phyloP scores from a whole-genome alignment of 2,888 invertebrate species.

The Acrocyrtus sp. region DNA sequence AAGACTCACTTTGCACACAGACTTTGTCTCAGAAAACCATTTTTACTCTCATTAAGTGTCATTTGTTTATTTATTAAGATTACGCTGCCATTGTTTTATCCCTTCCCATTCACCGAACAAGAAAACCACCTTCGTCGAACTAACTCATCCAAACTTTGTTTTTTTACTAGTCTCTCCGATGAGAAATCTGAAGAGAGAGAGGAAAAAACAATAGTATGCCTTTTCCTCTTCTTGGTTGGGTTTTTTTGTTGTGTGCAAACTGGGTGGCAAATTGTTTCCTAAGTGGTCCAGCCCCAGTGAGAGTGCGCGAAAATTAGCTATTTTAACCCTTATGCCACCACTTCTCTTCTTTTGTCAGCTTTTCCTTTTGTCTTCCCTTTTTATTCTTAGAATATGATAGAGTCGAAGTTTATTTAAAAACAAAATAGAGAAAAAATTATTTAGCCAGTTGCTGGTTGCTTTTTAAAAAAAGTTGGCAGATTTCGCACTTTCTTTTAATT shows the following conservation, averaged over 20 bases:
- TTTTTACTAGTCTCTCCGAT: not conserved
- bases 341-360: not conserved
- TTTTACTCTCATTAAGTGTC: conserved; percentile 53
- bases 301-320: not conserved
- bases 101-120: conserved; percentile 14
- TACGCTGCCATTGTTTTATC: conserved; percentile 46
- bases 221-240: not conserved
- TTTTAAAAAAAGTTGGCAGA: conserved; percentile 2
- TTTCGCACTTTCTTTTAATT: conserved; percentile 48
- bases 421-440: not conserved
- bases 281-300: conserved; percentile 49
- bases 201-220: conserved; percentile 17
- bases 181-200: too few relatives aligned
- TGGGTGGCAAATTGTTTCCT: conserved; percentile 52
- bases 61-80: conserved; percentile 56
- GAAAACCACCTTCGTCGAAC: not conserved
- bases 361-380: too few relatives aligned
- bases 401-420: not conserved
- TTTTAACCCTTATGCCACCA: not conserved
- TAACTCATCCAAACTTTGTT: not conserved
- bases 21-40: too few relatives aligned
- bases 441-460: too few relatives aligned
- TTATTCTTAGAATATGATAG: not conserved
- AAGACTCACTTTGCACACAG: not conserved
- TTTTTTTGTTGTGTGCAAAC: conserved; percentile 25